Percentiles rank a stretch among this genome's conserved stretches.
phyloP scores from a whole-genome alignment of 2,113 vertebrate species.

The Saimiri boliviensis region DNA sequence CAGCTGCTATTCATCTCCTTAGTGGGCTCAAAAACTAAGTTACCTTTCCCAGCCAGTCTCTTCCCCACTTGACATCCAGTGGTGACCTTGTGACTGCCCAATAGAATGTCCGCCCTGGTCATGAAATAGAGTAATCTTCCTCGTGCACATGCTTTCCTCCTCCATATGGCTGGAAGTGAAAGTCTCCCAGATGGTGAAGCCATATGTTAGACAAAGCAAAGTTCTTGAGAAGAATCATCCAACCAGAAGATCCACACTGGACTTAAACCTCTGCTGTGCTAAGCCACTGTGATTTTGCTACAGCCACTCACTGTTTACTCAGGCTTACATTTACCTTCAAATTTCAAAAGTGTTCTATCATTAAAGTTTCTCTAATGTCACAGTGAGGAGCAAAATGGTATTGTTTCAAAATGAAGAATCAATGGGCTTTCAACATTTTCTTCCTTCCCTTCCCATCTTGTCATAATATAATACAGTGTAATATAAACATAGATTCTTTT shows the following conservation, averaged over 20 bases:
- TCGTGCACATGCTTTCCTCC: not conserved
- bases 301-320: not conserved
- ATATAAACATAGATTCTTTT: not conserved
- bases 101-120: not conserved
- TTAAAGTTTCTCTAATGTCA: not conserved
- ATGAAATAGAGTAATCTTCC: not conserved
- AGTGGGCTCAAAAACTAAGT: not conserved
- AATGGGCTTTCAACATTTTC: not conserved
- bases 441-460: not conserved
- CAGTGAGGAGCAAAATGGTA: not conserved
- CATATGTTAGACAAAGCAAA: not conserved
- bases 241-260: not conserved
- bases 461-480: not conserved
- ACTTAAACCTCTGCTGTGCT: not conserved
- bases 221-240: not conserved
- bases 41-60: not conserved
- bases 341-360: not conserved
- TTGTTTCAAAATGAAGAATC: not conserved
- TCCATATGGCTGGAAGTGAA: not conserved
- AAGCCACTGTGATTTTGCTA: not conserved
- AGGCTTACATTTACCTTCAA: not conserved
- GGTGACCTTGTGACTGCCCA: not conserved
- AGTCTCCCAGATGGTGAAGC: not conserved
- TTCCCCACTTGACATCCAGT: not conserved
- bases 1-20: not conserved